Conservation (phyloP, 2,113 vertebrate genomes). For the Bettongia penicillata region DNA sequence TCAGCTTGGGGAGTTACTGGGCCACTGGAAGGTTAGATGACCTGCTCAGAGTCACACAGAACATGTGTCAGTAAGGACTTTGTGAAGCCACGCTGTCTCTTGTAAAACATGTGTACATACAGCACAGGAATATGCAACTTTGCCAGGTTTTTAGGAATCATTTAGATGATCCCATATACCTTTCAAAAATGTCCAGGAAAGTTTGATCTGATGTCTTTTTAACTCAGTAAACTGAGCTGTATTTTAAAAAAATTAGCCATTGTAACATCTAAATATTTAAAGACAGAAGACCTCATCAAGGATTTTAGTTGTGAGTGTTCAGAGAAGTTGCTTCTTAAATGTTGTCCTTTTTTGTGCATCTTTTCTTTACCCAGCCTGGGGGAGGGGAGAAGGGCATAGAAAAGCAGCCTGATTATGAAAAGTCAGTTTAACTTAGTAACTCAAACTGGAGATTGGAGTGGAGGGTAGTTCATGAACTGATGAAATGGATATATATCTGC, state of each 20-base stretch:
- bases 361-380: not conserved
- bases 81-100: too few relatives aligned
- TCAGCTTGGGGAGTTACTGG: too few relatives aligned
- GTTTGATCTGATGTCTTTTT: not conserved
- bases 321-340: not conserved
- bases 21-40: too few relatives aligned
- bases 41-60: too few relatives aligned
- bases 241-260: conserved; percentile 10
- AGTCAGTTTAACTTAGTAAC: not conserved
- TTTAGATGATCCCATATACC: not conserved
- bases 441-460: not conserved
- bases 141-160: not conserved
- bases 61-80: too few relatives aligned
- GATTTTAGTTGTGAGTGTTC: not conserved
- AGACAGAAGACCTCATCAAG: not conserved
- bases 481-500: not conserved
- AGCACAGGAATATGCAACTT: not conserved
- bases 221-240: not conserved
- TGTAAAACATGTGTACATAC: too few relatives aligned
- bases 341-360: conserved; percentile 3
- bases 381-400: not conserved
- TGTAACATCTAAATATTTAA: not conserved
- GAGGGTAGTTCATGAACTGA: not conserved
- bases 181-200: not conserved
- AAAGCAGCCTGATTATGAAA: not conserved